Conservation (phyloP, 1,140 invertebrate species). For the Bemisia tabaci region DNA sequence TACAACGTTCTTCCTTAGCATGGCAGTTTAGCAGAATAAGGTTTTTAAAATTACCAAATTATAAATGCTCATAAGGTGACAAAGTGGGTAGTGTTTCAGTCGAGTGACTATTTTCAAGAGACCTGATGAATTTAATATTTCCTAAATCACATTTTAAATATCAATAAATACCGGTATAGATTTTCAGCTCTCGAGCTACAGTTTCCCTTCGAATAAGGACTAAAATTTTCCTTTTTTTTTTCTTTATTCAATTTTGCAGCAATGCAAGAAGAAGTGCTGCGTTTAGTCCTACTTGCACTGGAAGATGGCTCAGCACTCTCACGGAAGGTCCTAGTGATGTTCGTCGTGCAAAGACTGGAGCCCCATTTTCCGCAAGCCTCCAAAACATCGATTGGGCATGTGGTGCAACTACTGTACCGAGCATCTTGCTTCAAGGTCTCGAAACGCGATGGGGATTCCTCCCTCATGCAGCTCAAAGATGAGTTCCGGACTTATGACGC, state of each 20-base stretch:
- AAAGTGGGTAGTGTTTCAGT: too few relatives aligned
- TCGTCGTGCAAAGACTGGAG: slow-evolving; percentile 91
- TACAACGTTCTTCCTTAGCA: too few relatives aligned
- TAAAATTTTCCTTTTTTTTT: slow-evolving; percentile 35
- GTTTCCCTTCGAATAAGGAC: slow-evolving; percentile 1
- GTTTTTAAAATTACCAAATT: too few relatives aligned
- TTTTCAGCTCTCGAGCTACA: neutral
- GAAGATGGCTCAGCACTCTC: slow-evolving; percentile 95
- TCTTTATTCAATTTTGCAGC: slow-evolving; percentile 37
- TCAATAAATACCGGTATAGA: too few relatives aligned
- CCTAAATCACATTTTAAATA: too few relatives aligned
- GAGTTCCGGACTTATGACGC: slow-evolving; percentile 93
- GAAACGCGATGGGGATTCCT: slow-evolving; percentile 93
- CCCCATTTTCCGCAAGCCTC: slow-evolving; percentile 94
- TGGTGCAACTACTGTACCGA: slow-evolving; percentile 92
- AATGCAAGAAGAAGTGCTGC: slow-evolving; percentile 97
- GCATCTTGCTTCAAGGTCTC: slow-evolving; percentile 98
- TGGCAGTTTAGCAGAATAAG: too few relatives aligned
- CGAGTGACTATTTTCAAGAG: too few relatives aligned
- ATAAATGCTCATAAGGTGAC: too few relatives aligned
- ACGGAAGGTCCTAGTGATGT: slow-evolving; percentile 95
- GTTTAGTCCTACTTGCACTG: slow-evolving; percentile 81
- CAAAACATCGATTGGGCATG: slow-evolving; percentile 97
- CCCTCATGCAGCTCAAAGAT: slow-evolving; percentile 96
- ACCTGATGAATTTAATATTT: too few relatives aligned